These are phyloP conservation scores for Psophia crepitans DNA, from an alignment of 2,113 vertebrate species.

Conservation along the genomic window DNA sequence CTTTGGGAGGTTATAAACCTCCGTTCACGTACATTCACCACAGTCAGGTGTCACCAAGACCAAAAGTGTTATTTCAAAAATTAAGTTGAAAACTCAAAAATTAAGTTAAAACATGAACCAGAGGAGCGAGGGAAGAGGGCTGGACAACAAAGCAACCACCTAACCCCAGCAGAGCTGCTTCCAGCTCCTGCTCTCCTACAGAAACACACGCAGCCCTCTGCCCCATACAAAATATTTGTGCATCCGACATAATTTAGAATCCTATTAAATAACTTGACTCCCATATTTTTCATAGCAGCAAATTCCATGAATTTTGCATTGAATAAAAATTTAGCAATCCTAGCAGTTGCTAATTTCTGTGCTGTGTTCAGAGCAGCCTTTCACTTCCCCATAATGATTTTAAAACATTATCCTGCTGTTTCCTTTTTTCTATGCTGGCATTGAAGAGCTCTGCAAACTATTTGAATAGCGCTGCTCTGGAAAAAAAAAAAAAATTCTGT, in stretches of 20 bases:
- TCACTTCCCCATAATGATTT: constrained; percentile 55
- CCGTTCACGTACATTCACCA: not conserved
- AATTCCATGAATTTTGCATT: constrained; percentile 52
- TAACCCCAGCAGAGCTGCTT: not conserved
- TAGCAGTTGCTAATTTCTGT: constrained; percentile 52
- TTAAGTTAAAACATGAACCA: too few species aligned
- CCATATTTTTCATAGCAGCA: not conserved
- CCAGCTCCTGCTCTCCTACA: not conserved
- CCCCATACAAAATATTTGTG: constrained; percentile 15
- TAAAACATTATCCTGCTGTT: constrained; percentile 66
- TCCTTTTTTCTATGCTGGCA: constrained; percentile 45
- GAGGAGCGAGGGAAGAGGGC: not conserved
- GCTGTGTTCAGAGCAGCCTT: constrained; percentile 48
- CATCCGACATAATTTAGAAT: constrained; percentile 29
- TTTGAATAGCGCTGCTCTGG: constrained; percentile 33
- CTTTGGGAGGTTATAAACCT: not conserved
- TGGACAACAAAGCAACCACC: not conserved
- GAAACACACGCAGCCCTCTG: not conserved
- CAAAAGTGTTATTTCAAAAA: rapidly evolving
- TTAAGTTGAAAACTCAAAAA: not conserved
- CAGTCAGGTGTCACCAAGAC: rapidly evolving
- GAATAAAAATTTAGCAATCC: constrained; percentile 49
- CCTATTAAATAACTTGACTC: constrained; percentile 20
- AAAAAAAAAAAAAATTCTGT: not conserved
- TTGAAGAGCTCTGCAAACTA: constrained; percentile 54